Evolutionary conservation across 1,140 invertebrate species (phyloP).

Genomic region (Drosophila truncata): DNA sequence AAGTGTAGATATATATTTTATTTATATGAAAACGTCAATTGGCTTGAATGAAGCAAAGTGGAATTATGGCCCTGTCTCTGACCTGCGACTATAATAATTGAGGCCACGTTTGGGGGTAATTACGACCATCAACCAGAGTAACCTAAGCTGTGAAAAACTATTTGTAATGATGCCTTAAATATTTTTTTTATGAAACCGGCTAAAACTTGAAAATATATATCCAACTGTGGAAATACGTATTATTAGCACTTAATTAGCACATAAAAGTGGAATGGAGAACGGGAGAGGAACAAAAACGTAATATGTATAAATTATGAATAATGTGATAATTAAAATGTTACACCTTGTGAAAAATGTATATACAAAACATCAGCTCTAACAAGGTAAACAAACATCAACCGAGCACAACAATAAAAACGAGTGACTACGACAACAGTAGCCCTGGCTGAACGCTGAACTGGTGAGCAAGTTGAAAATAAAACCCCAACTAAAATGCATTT

Average conservation of each 20-base stretch:
- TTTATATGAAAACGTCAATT: slow-evolving; percentile 41
- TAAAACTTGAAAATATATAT: slow-evolving; percentile 25
- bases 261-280: slow-evolving; percentile 31
- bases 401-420: slow-evolving; percentile 29
- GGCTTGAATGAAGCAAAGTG: slow-evolving; percentile 17
- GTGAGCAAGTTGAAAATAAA: slow-evolving; percentile 48
- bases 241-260: slow-evolving; percentile 77
- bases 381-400: slow-evolving; percentile 37
- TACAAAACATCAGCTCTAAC: slow-evolving; percentile 44
- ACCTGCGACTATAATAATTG: slow-evolving; percentile 31
- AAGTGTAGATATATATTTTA: slow-evolving; percentile 42
- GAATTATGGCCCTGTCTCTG: slow-evolving; percentile 14
- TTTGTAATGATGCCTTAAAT: slow-evolving; percentile 18
- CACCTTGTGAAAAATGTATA: slow-evolving; percentile 72
- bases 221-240: slow-evolving; percentile 18
- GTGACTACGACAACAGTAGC: slow-evolving; percentile 46
- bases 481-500: slow-evolving; percentile 52
- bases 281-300: slow-evolving; percentile 14
- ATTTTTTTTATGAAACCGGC: slow-evolving; percentile 38
- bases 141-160: slow-evolving; percentile 13
- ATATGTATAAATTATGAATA: slow-evolving; percentile 66
- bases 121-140: slow-evolving; percentile 14
- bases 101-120: slow-evolving; percentile 47
- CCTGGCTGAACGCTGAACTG: slow-evolving; percentile 33
- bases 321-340: slow-evolving; percentile 82